Evolutionary conservation across 1,140 invertebrate genomes (phyloP), one percentile per base, ranked within the genome.

Genomic region (Nomia melanderi): DNA sequence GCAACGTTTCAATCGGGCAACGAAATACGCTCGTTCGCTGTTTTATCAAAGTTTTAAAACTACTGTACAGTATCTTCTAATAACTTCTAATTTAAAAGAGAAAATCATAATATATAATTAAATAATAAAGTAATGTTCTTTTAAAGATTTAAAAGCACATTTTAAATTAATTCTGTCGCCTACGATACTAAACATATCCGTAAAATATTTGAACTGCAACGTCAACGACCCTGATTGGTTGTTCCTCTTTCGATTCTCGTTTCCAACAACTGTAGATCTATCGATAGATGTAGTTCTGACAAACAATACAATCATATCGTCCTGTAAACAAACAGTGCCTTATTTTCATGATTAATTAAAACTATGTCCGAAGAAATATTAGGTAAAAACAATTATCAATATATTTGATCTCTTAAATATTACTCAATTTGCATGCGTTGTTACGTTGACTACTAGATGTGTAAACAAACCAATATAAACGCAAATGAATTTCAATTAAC

Each of bases 291-390:
- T n/a, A 39, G 12, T 1, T 60, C 23, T 70, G 25, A 53, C 20
- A 50, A 5, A 53, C 39, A 56, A 65, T 36, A 59, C n/a, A 14
- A n/a, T 63, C n/a, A 27, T 25, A 59, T 56, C 29, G 20, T 31
- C 27, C 27, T 17, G 36, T 11, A 72, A 70, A 33, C 17, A 71
- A 70, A 71, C 23, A 64, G 63, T 77, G 56, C 63, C 50, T 78
- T 81, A 72, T 44, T 62, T 67, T 56, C 56, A 4, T 33, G 14
- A 39, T 53, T 67, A 62, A 64, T 23, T 62, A 54, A 23, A 69
- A 79, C 5, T 33, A 63, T 59, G 29, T 33, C 50, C 27, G 31
- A 17, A 23, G 29, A 50, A 75, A 59, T 31, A 54, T 79, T 79
- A 31, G 82, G 81, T 84, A 25, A 9, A 50, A 47, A 20, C 14